Conservation (phyloP, 2,888 invertebrate species). For the Rhagonycha fulva region DNA sequence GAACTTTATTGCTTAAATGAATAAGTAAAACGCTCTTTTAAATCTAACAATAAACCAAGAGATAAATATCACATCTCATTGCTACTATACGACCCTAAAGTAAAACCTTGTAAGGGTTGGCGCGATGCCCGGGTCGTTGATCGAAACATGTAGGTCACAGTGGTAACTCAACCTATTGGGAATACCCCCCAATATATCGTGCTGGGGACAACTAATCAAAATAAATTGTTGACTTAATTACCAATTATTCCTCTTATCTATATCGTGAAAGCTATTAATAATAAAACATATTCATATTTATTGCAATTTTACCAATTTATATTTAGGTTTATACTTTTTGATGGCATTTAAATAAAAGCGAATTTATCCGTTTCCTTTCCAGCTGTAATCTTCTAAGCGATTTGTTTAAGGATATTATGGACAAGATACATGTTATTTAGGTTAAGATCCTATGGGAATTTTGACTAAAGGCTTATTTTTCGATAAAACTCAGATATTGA, state of each 20-base stretch:
- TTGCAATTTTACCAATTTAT: neutral
- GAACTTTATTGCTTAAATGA: neutral
- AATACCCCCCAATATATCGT: constrained; percentile 20
- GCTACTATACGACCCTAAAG: constrained; percentile 17
- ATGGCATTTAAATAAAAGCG: neutral
- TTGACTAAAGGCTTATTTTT: neutral
- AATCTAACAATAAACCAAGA: neutral
- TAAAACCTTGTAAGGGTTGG: constrained; percentile 18
- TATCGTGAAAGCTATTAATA: constrained; percentile 1
- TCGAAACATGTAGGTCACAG: constrained; percentile 30
- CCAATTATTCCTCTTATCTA: constrained; percentile 4
- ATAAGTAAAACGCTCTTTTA: neutral
- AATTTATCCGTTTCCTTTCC: neutral
- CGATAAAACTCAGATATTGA: neutral
- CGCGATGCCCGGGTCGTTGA: constrained; percentile 27
- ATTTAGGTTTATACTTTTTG: neutral
- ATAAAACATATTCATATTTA: neutral
- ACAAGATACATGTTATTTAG: neutral
- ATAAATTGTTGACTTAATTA: constrained; percentile 9
- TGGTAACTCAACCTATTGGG: constrained; percentile 16
- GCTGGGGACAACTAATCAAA: constrained; percentile 19
- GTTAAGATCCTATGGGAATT: neutral
- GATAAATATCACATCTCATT: constrained; percentile 20
- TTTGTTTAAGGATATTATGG: neutral
- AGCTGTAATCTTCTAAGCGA: neutral